These are phyloP conservation scores for Synergus gifuensis DNA, from an alignment of 2,888 invertebrate genomes.

Conservation along the genomic window DNA sequence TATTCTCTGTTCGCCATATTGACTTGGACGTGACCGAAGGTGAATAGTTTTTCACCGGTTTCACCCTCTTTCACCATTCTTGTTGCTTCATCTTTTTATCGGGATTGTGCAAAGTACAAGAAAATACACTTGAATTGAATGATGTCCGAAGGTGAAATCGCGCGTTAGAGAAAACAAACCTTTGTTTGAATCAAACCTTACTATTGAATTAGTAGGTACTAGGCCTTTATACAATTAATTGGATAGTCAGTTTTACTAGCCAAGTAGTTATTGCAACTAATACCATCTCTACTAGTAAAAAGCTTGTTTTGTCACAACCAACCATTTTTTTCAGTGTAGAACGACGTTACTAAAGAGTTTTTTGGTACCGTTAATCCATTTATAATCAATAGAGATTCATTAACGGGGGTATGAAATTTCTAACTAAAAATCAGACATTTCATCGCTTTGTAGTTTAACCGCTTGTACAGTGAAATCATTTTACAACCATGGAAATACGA, in stretches of 20 bases:
- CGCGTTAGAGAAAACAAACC: neutral
- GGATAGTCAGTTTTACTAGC: too few species aligned
- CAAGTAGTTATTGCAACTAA: too few species aligned
- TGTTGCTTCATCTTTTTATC: slow-evolving; percentile 12
- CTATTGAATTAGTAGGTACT: too few species aligned
- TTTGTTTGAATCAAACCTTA: too few species aligned
- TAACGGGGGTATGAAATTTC: neutral
- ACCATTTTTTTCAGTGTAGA: too few species aligned
- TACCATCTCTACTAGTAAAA: too few species aligned
- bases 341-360: neutral
- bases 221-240: too few species aligned
- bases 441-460: neutral
- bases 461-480: neutral
- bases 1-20: slow-evolving; percentile 8
- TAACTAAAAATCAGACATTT: neutral
- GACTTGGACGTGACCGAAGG: slow-evolving; percentile 17
- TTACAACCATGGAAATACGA: slow-evolving; percentile 24
- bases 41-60: slow-evolving; percentile 6
- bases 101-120: neutral
- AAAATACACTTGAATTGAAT: neutral
- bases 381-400: slow-evolving; percentile 10
- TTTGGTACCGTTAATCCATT: neutral
- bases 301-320: too few species aligned
- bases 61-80: slow-evolving; percentile 1
- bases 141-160: neutral